These are phyloP conservation scores for Epizoanthus rinbou DNA, from an alignment of 92 coral and sea anemone species.

Conservation along the genomic window DNA sequence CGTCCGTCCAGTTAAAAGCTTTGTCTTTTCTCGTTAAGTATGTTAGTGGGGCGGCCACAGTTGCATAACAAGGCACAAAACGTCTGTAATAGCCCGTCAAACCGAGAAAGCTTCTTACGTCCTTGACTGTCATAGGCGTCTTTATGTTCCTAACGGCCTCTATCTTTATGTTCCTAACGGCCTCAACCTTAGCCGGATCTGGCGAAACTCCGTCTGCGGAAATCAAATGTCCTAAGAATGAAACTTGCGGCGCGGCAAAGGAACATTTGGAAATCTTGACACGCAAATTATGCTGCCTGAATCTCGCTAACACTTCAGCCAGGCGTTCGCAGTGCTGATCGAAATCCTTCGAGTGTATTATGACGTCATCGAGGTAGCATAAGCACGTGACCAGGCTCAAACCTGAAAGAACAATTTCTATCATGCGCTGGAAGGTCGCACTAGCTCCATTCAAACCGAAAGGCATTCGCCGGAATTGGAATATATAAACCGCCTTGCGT, in stretches of 20 bases:
- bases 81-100: constrained; percentile 22
- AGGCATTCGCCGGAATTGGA: constrained; percentile 28
- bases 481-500: not conserved
- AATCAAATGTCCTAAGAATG: constrained; percentile 25
- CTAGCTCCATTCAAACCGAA: constrained; percentile 36
- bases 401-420: constrained; percentile 22
- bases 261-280: constrained; percentile 36
- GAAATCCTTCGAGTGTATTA: constrained; percentile 28
- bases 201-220: constrained; percentile 28
- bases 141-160: not conserved
- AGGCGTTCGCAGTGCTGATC: constrained; percentile 41
- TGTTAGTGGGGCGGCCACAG: constrained; percentile 42
- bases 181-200: constrained; percentile 28
- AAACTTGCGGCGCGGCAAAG: constrained; percentile 41
- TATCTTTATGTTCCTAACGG: constrained; percentile 18
- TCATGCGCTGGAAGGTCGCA: constrained; percentile 38
- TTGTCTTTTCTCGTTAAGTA: constrained; percentile 23
- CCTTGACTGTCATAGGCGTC: constrained; percentile 27
- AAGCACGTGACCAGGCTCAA: constrained; percentile 23
- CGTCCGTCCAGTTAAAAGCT: constrained; percentile 14
- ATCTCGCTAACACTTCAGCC: constrained; percentile 16
- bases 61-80: constrained; percentile 36
- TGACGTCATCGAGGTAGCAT: constrained; percentile 42
- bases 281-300: constrained; percentile 40
- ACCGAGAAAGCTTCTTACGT: constrained; percentile 45